These are phyloP conservation scores for Trialeurodes vaporariorum DNA, from an alignment of 1,140 invertebrate genomes.

Conservation along the genomic window DNA sequence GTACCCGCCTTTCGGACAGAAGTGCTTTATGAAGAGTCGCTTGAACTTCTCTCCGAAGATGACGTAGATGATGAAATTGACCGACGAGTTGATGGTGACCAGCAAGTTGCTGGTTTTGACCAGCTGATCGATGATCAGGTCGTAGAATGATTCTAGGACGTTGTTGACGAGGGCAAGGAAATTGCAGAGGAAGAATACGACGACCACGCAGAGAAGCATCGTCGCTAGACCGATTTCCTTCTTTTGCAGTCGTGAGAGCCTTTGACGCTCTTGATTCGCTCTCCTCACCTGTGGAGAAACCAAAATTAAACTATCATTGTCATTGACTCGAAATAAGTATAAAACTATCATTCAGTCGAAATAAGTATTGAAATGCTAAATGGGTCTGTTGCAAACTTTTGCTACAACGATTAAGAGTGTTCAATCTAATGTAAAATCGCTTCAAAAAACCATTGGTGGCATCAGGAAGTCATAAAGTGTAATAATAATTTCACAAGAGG, in stretches of 20 bases:
- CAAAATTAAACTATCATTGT: neutral
- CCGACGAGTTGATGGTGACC: slow-evolving; percentile 90
- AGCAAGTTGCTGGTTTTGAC: slow-evolving; percentile 83
- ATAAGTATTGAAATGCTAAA: no score
- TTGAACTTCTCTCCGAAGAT: slow-evolving; percentile 96
- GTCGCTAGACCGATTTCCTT: slow-evolving; percentile 81
- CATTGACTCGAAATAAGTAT: no score
- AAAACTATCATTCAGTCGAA: no score
- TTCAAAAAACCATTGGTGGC: no score
- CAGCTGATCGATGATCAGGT: slow-evolving; percentile 54
- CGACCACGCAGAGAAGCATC: slow-evolving; percentile 87
- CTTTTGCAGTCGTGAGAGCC: slow-evolving; percentile 63
- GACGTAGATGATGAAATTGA: slow-evolving; percentile 95
- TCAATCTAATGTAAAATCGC: no score
- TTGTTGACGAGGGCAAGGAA: slow-evolving; percentile 80
- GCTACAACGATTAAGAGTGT: no score
- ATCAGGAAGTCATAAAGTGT: no score
- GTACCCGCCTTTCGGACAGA: slow-evolving; percentile 53
- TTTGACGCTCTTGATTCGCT: slow-evolving; percentile 69
- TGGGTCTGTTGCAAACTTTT: no score
- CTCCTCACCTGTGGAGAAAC: slow-evolving; percentile 52
- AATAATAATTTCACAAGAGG: no score
- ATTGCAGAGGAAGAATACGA: slow-evolving; percentile 91
- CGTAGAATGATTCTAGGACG: slow-evolving; percentile 65
- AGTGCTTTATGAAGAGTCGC: slow-evolving; percentile 72